phyloP scores from a whole-genome alignment of 1,140 invertebrate species.

The Eumaeus atala region DNA sequence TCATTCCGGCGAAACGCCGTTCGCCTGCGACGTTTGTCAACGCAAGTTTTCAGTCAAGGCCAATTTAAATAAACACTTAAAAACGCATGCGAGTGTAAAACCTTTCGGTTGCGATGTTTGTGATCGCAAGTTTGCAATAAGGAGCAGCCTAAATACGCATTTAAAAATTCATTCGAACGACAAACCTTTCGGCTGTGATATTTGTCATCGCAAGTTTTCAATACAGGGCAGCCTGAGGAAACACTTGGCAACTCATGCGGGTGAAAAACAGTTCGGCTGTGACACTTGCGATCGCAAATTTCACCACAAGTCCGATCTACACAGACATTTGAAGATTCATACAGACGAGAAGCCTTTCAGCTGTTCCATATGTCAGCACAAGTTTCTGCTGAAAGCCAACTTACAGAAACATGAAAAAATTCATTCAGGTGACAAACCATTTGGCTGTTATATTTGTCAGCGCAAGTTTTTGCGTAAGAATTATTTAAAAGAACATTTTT shows the following conservation, averaged over 20 bases:
- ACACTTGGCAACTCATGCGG: no score
- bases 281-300: neutral
- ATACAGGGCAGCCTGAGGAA: no score
- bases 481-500: neutral
- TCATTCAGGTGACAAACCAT: neutral
- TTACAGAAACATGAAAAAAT: neutral
- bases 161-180: neutral
- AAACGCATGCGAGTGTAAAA: neutral
- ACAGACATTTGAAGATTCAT: neutral
- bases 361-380: neutral
- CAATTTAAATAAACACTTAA: neutral
- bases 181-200: conserved; percentile 5
- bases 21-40: neutral
- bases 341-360: neutral
- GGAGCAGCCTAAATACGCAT: neutral
- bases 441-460: conserved; percentile 4
- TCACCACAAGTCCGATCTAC: neutral
- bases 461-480: neutral
- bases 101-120: neutral
- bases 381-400: neutral
- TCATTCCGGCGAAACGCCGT: neutral
- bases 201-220: no score
- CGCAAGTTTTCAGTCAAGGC: neutral
- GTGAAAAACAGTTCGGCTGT: neutral
- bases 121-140: neutral